Base-by-base conservation (phyloP, 2,888 invertebrate species). In the Polyploca ridens region DNA sequence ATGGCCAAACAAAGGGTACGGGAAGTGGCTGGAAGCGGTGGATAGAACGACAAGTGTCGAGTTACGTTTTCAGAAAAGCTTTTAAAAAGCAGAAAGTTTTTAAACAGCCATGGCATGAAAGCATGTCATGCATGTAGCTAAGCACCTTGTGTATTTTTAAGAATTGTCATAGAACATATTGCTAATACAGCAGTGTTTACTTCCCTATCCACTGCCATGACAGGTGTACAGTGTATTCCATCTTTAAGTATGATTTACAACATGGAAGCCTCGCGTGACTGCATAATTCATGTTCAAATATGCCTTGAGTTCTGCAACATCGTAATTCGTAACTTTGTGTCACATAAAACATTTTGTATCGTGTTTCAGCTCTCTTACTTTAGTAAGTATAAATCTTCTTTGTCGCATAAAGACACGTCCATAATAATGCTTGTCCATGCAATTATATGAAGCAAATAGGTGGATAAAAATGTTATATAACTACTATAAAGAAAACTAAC, bases 11-110 rank as follows among this genome's bases (percentile, higher is more conserved):
- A 54, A 54, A 54, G n/a, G 54, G 54, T 19, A 54, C 19, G 19
- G 54, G 54, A 54, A 54, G 54, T 54, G 54, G 54, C 54, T 54
- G 19, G 19, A 54, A 54, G 19, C 54, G 54, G 54, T 54, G 54
- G 54, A 54, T 19, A n/a, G 54, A 54, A 19, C 54, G 54, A 54
- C 54, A 19, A 54, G 54, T 54, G 10, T 54, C 54, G 10, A 19
- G 54, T 54, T 54, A 19, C 54, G 54, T 54, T 49, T 49, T 8
- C n/a, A 54, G 54, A 54, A n/a, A 19, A 46, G 46, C 46, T 54
- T 54, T 19, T 10, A 54, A 49, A 49, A 46, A 49, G 16, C 2
- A 49, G 16, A 49, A 49, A 49, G 16, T 49, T 49, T 7, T 10
- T n/a, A n/a, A 41, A 41, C 41, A 13, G 13, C 41, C 46, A 6